Percentiles rank a stretch among this genome's conserved stretches.
Conservation (phyloP, 2,888 invertebrate species). For the Mesopsocus fuscifrons region DNA sequence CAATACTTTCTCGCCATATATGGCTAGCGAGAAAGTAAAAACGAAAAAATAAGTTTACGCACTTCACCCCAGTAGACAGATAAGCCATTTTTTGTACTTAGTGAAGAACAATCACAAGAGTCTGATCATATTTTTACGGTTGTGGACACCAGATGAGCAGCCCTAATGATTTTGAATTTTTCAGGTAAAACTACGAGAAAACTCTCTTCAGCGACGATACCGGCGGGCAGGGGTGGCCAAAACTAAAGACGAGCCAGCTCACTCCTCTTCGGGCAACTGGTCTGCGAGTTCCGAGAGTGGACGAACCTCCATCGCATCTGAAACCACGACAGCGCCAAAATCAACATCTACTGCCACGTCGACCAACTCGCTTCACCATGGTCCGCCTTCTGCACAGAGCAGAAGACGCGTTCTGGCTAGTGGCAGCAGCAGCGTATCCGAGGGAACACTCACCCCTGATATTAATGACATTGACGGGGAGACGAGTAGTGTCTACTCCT, state of each 20-base stretch:
- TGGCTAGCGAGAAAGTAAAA: no score
- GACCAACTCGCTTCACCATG: slow-evolving; percentile 42
- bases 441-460: slow-evolving; percentile 16
- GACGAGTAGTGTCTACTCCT: slow-evolving; percentile 54
- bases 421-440: slow-evolving; percentile 20
- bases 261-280: slow-evolving; percentile 89
- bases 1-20: no score
- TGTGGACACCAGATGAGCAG: no score
- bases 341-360: slow-evolving; percentile 48
- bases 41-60: no score
- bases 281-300: slow-evolving; percentile 83
- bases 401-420: slow-evolving; percentile 36
- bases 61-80: no score
- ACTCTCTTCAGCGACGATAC: slow-evolving; percentile 19
- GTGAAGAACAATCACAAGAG: no score
- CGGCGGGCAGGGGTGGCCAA: slow-evolving; percentile 38
- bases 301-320: slow-evolving; percentile 66
- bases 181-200: slow-evolving; percentile 7
- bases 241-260: slow-evolving; percentile 52
- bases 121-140: no score
- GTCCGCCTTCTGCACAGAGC: slow-evolving; percentile 47
- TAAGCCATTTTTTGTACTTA: no score
- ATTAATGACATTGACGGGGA: slow-evolving; percentile 13
- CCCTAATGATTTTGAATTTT: no score
- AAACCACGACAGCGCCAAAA: slow-evolving; percentile 50